Conservation (phyloP, 35 echinoderm and acorn worm species). For the Ophioderma brevispina region DNA sequence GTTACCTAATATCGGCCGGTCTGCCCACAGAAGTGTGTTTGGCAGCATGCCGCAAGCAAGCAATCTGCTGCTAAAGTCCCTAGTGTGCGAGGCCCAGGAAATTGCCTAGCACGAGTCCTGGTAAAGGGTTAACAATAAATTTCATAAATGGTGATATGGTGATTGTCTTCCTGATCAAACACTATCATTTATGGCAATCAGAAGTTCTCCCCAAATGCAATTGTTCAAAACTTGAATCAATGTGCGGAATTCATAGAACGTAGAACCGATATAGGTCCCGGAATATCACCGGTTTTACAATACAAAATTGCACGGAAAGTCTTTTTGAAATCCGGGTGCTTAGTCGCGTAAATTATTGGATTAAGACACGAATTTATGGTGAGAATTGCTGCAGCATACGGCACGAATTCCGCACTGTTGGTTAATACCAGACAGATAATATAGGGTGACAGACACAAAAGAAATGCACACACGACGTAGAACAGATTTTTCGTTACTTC, state of each 20-base stretch:
- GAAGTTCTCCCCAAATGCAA: too few species aligned
- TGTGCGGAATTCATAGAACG: background rate
- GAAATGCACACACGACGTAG: slow-evolving; percentile 70
- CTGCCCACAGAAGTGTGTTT: too few species aligned
- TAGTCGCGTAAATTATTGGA: slow-evolving; percentile 73
- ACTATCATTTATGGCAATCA: too few species aligned
- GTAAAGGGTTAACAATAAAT: too few species aligned
- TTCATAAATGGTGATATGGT: too few species aligned
- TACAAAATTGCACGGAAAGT: background rate
- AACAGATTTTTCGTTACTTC: slow-evolving; percentile 85
- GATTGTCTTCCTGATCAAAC: too few species aligned
- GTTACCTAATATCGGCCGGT: too few species aligned
- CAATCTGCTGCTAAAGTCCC: too few species aligned
- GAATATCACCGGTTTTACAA: background rate
- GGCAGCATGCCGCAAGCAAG: too few species aligned
- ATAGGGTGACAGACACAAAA: slow-evolving; percentile 75
- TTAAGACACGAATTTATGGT: slow-evolving; percentile 15
- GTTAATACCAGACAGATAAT: slow-evolving; percentile 36
- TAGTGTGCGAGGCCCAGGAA: too few species aligned
- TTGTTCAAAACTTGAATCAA: too few species aligned
- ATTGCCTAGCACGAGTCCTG: too few species aligned
- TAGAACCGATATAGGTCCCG: background rate
- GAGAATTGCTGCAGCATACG: slow-evolving; percentile 53
- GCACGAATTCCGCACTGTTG: slow-evolving; percentile 37
- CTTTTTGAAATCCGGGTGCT: slow-evolving; percentile 42